Evolutionary conservation across 1,140 invertebrate species (phyloP).

Genomic region (Elymnias hypermnestra): DNA sequence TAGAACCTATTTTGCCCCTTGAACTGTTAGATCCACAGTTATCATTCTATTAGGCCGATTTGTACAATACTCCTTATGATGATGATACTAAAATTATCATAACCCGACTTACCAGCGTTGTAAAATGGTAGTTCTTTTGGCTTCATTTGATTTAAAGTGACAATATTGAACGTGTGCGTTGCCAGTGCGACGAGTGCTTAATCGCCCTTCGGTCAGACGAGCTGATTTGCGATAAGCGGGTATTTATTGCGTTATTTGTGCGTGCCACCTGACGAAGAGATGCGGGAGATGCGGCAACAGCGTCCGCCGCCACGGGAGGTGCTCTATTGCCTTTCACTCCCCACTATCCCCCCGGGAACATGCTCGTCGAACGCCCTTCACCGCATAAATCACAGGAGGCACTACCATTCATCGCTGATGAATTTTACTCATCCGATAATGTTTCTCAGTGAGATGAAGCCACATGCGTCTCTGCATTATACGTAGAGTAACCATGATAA

Average conservation of each 20-base stretch:
- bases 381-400: slow-evolving; percentile 53
- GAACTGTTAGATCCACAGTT: no score
- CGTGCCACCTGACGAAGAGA: slow-evolving; percentile 56
- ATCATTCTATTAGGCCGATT: no score
- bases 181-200: slow-evolving; percentile 10
- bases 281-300: slow-evolving; percentile 26
- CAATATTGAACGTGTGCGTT: no score
- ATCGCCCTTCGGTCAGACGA: slow-evolving; percentile 59
- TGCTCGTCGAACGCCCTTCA: slow-evolving; percentile 31
- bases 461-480: slow-evolving; percentile 3
- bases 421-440: slow-evolving; percentile 38
- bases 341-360: slow-evolving; percentile 43
- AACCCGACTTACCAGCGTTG: no score
- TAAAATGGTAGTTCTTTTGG: no score
- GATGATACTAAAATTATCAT: no score
- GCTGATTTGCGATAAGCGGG: slow-evolving; percentile 71
- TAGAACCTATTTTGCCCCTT: no score
- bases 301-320: slow-evolving; percentile 51
- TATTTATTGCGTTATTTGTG: slow-evolving; percentile 72
- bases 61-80: no score
- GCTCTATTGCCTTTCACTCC: slow-evolving; percentile 52
- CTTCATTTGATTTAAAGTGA: no score
- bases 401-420: slow-evolving; percentile 50
- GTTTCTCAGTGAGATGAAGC: slow-evolving; percentile 26
- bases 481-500: neutral